These are phyloP conservation scores for Zygothrica quintamaculata DNA, from an alignment of 2,888 invertebrate species.

Conservation along the genomic window DNA sequence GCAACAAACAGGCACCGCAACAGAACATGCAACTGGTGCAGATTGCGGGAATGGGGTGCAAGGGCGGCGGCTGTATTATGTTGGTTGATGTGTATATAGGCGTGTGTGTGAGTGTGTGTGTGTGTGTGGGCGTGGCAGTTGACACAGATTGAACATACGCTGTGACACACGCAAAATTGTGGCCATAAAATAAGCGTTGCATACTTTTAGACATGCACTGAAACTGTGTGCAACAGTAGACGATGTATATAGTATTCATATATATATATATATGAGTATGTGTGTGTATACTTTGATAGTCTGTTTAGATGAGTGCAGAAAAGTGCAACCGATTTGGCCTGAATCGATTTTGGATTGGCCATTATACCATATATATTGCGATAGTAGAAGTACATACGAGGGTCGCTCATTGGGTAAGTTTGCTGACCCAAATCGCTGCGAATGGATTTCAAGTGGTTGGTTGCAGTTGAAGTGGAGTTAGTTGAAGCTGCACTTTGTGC, in stretches of 20 bases:
- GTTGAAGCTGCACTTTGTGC: too few species aligned
- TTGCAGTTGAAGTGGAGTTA: too few species aligned
- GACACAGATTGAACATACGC: slow-evolving; percentile 65
- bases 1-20: slow-evolving; percentile 65
- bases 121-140: slow-evolving; percentile 52
- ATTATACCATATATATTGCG: slow-evolving; percentile 42
- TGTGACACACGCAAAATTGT: slow-evolving; percentile 55
- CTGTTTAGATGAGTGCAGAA: slow-evolving; percentile 50
- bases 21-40: slow-evolving; percentile 69
- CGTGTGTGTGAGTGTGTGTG: background rate
- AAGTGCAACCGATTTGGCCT: slow-evolving; percentile 69
- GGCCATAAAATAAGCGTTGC: slow-evolving; percentile 68
- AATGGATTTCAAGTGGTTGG: slow-evolving; percentile 23
- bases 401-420: slow-evolving; percentile 19
- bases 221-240: slow-evolving; percentile 30
- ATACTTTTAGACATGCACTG: slow-evolving; percentile 66
- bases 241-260: background rate
- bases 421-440: slow-evolving; percentile 36
- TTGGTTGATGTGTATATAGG: background rate
- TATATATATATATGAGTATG: background rate
- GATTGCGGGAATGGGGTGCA: background rate
- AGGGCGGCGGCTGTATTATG: background rate
- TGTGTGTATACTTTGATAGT: slow-evolving; percentile 42
- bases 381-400: slow-evolving; percentile 13
- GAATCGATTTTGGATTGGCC: slow-evolving; percentile 75